Evolutionary conservation across 1,140 invertebrate species (phyloP).

Genomic region (Rhizoglyphus robini): DNA sequence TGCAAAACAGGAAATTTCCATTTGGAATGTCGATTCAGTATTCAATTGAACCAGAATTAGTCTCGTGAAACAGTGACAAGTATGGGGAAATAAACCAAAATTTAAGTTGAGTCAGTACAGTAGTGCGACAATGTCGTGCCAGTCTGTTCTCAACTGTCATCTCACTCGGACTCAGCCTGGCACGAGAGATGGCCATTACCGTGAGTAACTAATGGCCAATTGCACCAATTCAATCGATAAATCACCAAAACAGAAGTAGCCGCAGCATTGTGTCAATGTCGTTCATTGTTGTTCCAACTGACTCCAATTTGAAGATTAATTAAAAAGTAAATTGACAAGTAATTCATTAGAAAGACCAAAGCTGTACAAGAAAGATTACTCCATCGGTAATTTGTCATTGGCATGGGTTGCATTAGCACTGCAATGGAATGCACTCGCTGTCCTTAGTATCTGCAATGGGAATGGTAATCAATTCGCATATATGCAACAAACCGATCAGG

Average conservation of each 20-base stretch:
- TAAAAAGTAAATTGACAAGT: conserved; percentile 11
- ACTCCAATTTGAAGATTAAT: neutral
- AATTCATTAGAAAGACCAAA: too few species aligned
- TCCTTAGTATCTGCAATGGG: neutral
- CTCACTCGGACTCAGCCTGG: too few species aligned
- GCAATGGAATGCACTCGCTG: neutral
- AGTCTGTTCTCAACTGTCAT: neutral
- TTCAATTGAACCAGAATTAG: too few species aligned
- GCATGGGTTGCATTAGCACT: too few species aligned
- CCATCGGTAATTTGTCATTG: too few species aligned
- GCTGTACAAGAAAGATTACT: too few species aligned
- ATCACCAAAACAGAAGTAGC: neutral
- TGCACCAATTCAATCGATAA: neutral
- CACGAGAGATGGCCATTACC: neutral
- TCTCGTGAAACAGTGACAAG: too few species aligned
- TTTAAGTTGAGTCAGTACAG: too few species aligned
- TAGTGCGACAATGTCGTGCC: neutral
- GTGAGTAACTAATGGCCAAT: too few species aligned
- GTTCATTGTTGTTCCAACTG: neutral
- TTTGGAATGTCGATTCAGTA: too few species aligned
- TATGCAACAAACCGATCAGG: neutral
- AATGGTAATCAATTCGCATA: neutral
- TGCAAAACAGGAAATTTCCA: too few species aligned
- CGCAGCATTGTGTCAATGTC: neutral
- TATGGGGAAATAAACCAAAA: too few species aligned